Base-by-base conservation (phyloP, 2,888 invertebrate genomes). In the Microctonus hyperodae region DNA sequence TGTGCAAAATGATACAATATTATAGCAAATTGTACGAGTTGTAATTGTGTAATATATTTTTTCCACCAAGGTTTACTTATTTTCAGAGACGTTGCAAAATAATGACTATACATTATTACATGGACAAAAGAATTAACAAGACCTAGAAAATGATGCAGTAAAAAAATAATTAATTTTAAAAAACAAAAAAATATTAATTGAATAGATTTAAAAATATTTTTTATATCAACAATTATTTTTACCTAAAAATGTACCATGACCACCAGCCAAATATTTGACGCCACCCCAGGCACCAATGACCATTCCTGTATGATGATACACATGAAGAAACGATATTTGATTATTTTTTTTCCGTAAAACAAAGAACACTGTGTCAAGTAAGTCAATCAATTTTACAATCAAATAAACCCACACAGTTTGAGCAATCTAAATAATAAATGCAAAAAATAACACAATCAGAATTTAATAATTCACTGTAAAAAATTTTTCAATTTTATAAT, bases 221-320 rank as follows among this genome's bases (percentile, higher is more conserved):
- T 11, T 10, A 72, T 65, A 13, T 3, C 37, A 23, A 50, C 23
- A 13, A 16, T 3, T 37, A 55, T 51, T 31, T 55, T 69, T 72
- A 83, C 83, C 84, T 72, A 83, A 57, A 63, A 82, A 78, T 6
- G 77, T 79, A 2, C 72, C 69, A 31, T 82, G 83, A 56, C 84
- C 85, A 85, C 90, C 89, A 72, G 88, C 85, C 0, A 88, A 74
- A 75, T 88, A 91, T 84, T 90, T 91, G 1, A 84, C 78, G 1
- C 86, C 88, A 16, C 84, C 80, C 90, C 92, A 94, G 66, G 86
- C 85, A 0, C 89, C 87, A 5, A 89, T 40, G 0, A 91, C 88
- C 94, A 96, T 95, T 0, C 92, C 92, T 0, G 90, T 87, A 80
- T 96, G 95, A 82, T 96, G 95, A 78, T 95, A 95, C 5, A 95